These are phyloP conservation scores for Rhea pennata DNA, from an alignment of 2,113 vertebrate genomes.

Conservation along the genomic window DNA sequence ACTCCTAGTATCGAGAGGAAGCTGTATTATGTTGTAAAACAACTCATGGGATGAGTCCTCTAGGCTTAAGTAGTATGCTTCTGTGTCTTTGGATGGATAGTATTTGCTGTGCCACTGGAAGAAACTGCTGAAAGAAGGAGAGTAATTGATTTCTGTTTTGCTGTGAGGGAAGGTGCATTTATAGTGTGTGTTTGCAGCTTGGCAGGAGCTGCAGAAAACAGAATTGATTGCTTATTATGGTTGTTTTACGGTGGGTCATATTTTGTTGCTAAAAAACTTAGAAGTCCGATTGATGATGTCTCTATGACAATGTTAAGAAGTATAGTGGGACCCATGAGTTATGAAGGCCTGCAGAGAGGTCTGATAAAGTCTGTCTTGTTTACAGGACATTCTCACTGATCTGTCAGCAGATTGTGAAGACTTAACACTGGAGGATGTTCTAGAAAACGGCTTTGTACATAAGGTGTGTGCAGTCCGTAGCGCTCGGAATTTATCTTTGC, in stretches of 20 bases:
- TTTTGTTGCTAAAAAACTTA: not conserved
- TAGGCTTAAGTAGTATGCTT: not conserved
- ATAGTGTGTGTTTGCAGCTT: not conserved
- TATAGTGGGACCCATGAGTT: accelerated
- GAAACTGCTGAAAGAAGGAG: not conserved
- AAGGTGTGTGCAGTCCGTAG: slow-evolving; percentile 80
- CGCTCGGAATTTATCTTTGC: not conserved
- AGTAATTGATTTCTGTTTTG: not conserved
- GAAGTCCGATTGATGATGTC: not conserved
- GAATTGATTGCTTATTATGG: not conserved
- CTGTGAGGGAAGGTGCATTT: not conserved
- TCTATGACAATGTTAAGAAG: not conserved
- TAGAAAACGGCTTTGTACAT: slow-evolving; percentile 89
- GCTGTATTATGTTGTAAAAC: not conserved
- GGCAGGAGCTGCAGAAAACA: not conserved
- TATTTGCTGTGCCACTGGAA: not conserved
- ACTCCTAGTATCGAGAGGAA: not conserved
- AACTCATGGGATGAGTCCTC: not conserved
- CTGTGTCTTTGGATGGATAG: not conserved
- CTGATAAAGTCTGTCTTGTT: not conserved
- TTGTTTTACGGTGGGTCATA: not conserved
- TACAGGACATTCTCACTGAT: slow-evolving; percentile 92
- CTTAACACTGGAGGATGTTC: slow-evolving; percentile 84
- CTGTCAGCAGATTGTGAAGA: slow-evolving; percentile 92
- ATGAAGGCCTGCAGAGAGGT: not conserved